phyloP scores from a whole-genome alignment of 2,888 invertebrate genomes.

The Catocala sponsa region DNA sequence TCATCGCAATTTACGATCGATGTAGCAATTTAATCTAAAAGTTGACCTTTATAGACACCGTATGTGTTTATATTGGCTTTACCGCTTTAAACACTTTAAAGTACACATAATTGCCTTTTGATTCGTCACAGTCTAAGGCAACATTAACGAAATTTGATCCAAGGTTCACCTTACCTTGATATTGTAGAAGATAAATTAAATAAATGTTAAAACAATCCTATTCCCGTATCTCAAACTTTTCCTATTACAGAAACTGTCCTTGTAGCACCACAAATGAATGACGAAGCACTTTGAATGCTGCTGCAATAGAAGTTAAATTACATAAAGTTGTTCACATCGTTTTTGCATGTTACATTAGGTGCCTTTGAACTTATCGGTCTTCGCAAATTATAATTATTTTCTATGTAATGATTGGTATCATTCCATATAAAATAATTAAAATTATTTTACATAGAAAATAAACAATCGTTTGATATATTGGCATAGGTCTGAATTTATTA shows the following conservation, averaged over 20 bases:
- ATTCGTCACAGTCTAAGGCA: slow-evolving; percentile 8
- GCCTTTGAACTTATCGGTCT: neutral
- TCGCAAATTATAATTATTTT: neutral
- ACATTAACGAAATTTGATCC: slow-evolving; percentile 15
- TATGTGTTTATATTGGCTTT: neutral
- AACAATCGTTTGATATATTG: too few relatives aligned
- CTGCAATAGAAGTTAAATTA: slow-evolving; percentile 40
- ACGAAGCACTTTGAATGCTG: slow-evolving; percentile 37
- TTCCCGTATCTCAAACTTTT: slow-evolving; percentile 38
- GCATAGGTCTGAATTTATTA: too few relatives aligned
- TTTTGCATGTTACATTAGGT: slow-evolving; percentile 20
- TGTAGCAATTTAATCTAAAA: too few relatives aligned
- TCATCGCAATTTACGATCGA: too few relatives aligned
- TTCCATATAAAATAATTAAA: neutral
- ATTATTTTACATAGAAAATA: neutral
- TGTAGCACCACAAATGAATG: slow-evolving; percentile 45
- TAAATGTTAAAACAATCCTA: slow-evolving; percentile 34
- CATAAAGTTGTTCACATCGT: slow-evolving; percentile 39
- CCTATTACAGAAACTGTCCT: slow-evolving; percentile 47
- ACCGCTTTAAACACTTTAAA: slow-evolving; percentile 2
- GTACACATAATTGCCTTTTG: slow-evolving; percentile 11
- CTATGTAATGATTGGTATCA: neutral
- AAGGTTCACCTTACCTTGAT: slow-evolving; percentile 10
- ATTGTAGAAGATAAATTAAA: slow-evolving; percentile 34
- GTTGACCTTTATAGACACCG: neutral